phyloP scores from a whole-genome alignment of 2,888 invertebrate genomes.

The Opisthograptis luteolata region DNA sequence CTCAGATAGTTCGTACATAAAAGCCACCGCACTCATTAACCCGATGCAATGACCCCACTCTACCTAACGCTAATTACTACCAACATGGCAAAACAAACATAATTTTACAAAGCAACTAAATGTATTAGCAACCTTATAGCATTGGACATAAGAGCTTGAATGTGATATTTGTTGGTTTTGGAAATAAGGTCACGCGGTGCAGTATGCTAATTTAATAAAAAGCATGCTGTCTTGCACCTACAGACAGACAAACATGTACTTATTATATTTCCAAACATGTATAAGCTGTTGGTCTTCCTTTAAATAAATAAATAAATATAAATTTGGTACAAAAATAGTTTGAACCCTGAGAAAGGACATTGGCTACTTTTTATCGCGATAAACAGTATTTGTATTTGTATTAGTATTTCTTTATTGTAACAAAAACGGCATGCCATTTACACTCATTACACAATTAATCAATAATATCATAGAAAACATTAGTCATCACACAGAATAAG shows the following conservation, averaged over 20 bases:
- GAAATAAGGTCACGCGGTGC: slow-evolving; percentile 57
- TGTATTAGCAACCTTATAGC: slow-evolving; percentile 30
- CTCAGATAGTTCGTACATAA: slow-evolving; percentile 24
- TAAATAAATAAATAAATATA: too few species aligned
- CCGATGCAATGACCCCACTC: slow-evolving; percentile 34
- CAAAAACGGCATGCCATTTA: too few species aligned
- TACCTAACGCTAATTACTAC: slow-evolving; percentile 33
- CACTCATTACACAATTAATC: too few species aligned
- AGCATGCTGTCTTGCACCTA: slow-evolving; percentile 31
- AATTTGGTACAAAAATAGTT: too few species aligned
- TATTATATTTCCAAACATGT: too few species aligned
- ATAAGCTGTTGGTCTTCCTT: too few species aligned
- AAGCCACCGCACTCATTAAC: slow-evolving; percentile 27
- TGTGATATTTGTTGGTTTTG: slow-evolving; percentile 12
- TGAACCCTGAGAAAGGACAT: too few species aligned
- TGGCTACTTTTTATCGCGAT: too few species aligned
- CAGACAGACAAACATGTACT: slow-evolving; percentile 3
- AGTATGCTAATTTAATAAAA: slow-evolving; percentile 67
- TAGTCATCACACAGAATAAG: too few species aligned
- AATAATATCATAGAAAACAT: too few species aligned
- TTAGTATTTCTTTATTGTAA: too few species aligned
- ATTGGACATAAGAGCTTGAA: slow-evolving; percentile 16
- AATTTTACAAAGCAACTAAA: slow-evolving; percentile 2
- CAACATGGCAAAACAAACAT: slow-evolving; percentile 11
- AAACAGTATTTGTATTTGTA: too few species aligned